Base-by-base conservation (phyloP, 2,113 vertebrate genomes). In the Seriola aureovittata region DNA sequence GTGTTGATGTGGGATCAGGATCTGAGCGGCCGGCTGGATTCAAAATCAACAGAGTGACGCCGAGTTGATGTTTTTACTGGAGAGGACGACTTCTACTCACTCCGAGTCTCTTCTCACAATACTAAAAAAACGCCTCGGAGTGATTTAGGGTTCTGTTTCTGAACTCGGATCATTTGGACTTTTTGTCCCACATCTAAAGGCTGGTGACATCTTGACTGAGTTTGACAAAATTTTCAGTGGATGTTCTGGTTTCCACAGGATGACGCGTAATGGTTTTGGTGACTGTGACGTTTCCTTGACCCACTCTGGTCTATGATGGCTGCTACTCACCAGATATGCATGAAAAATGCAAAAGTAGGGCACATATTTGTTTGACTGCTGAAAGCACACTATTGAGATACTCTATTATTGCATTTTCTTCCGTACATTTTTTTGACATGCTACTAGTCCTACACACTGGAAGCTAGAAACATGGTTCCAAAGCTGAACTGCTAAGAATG, bases 21-120 rank as follows among this genome's bases (percentile, higher is more conserved):
- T 89, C 78, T 76, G 62, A 86, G 55, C 42, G 65, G 58, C 23
- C 4, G 42, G 29, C 62, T 76, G 59, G 42, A 76, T 16, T 82
- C 60, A 79, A 57, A 57, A 62, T 67, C 85, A 88, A 88, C 88
- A 85, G 8, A 2, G 58, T n/a, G 74, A 76, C 12, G 78, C 57
- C 29, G 16, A 59, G 36, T 34, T n/a, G 42, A 16, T 48, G 83
- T 80, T 89, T 86, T 77, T 54, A 66, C 72, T 86, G 81, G 81
- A 82, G 52, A 19, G 32, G 48, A 64, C 9, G 32, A n/a, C 62
- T 58, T 60, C 40, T 7, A 1, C 66, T 72, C n/a, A 0, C 48
- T 50, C 42, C 32, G 32, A 50, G 23, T 52, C 32, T 46, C 67
- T 50, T 44, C 32, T 52, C 11, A 34, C 8, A 17, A 1, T 16